Conservation (phyloP, 2,888 invertebrate genomes). For the Odontocolon sp. region DNA sequence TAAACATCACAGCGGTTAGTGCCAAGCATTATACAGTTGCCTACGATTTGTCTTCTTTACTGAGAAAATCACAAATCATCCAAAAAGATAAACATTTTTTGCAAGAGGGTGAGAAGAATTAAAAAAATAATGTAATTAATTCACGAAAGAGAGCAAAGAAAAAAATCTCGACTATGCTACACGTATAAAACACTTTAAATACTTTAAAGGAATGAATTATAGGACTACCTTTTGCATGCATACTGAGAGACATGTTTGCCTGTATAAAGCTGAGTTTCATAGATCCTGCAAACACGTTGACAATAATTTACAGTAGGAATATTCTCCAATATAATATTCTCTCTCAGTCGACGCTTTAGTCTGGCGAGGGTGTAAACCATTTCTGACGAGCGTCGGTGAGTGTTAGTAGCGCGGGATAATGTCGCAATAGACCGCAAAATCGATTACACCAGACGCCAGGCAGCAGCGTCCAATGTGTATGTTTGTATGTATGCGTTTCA, state of each 20-base stretch:
- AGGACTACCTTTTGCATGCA: slow-evolving; percentile 73
- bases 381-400: slow-evolving; percentile 14
- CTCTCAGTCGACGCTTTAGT: slow-evolving; percentile 20
- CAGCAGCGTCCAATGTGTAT: slow-evolving; percentile 1
- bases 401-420: slow-evolving; percentile 37
- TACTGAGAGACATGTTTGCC: slow-evolving; percentile 71
- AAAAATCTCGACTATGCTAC: background rate
- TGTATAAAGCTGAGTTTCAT: slow-evolving; percentile 72
- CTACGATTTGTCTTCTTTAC: background rate
- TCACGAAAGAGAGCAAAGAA: background rate
- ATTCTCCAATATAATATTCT: slow-evolving; percentile 35
- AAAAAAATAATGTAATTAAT: background rate
- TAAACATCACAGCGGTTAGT: background rate
- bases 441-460: slow-evolving; percentile 48
- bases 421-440: slow-evolving; percentile 56
- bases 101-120: background rate
- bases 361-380: slow-evolving; percentile 58
- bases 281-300: slow-evolving; percentile 70
- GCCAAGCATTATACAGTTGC: background rate
- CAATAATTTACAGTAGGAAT: slow-evolving; percentile 43
- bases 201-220: slow-evolving; percentile 61
- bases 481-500: background rate
- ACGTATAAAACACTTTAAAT: background rate
- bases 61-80: too few species aligned
- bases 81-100: background rate